Conservation (phyloP, 2,888 invertebrate genomes). For the Exephanes ischioxanthus region DNA sequence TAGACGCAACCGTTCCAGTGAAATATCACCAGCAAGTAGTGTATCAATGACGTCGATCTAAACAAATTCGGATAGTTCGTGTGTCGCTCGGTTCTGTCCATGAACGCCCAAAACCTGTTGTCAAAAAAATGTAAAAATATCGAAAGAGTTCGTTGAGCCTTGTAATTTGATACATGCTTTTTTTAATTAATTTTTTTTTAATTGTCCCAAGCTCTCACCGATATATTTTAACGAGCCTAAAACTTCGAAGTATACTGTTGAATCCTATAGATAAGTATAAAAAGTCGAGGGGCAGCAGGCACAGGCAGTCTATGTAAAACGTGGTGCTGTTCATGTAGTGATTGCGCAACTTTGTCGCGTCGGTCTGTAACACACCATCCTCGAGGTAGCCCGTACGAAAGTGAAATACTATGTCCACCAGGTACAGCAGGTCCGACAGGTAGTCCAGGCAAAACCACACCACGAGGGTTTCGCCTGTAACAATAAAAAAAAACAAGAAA, state of each 20-base stretch:
- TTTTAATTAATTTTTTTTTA: neutral
- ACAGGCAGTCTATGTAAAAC: slow-evolving; percentile 99
- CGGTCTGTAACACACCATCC: slow-evolving; percentile 99
- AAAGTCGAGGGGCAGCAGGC: slow-evolving; percentile 98
- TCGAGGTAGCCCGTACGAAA: slow-evolving; percentile 99
- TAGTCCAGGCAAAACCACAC: slow-evolving; percentile 99
- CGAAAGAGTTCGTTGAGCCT: no score
- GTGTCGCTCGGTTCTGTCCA: slow-evolving; percentile 99
- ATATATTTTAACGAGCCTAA: slow-evolving; percentile 98
- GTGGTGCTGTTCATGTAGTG: slow-evolving; percentile 99
- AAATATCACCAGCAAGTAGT: slow-evolving; percentile 98
- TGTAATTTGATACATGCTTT: no score
- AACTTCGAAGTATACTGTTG: slow-evolving; percentile 97
- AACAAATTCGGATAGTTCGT: slow-evolving; percentile 99
- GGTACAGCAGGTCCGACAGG: slow-evolving; percentile 97
- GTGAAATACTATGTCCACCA: slow-evolving; percentile 98
- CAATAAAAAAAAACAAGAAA: neutral
- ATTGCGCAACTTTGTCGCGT: slow-evolving; percentile 95
- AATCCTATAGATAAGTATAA: slow-evolving; percentile 98
- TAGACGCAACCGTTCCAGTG: slow-evolving; percentile 99
- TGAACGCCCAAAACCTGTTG: slow-evolving; percentile 95
- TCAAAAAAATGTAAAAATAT: neutral
- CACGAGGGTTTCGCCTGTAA: slow-evolving; percentile 92
- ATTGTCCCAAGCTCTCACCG: slow-evolving; percentile 85
- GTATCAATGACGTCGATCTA: slow-evolving; percentile 95